Base-by-base conservation (phyloP, 1,140 invertebrate genomes). In the Drosophila athabasca region DNA sequence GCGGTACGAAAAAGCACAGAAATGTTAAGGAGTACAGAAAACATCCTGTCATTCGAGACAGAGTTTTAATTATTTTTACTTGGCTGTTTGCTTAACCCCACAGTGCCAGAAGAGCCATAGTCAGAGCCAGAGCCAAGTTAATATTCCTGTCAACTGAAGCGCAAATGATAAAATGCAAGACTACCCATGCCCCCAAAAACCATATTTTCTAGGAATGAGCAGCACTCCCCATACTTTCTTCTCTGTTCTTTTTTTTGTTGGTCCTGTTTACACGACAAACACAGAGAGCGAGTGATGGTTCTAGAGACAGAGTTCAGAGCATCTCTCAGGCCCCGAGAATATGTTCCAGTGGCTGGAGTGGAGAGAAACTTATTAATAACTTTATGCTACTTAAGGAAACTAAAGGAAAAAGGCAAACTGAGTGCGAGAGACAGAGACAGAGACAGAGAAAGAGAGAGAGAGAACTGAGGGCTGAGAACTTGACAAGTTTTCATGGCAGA, bases 51-150 rank as follows among this genome's bases (percentile, higher is more conserved):
- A 64, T 83, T 74, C 22, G 53, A 55, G 70, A 65, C 59, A 70
- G 64, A 79, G 66, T 87, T 88, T 87, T 87, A 87, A 87, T 87
- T 87, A 87, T 87, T 87, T 88, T 82, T 71, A 71, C 70, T 83
- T 68, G 58, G 66, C 60, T 78, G 77, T 87, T 81, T 74, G 82
- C 77, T 73, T 64, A 74, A 61, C 44, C 35, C 60, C 24, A 35
- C 41, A 48, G 31, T 44, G 59, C 44, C 24, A 26, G 24, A 31
- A 48, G 41, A 39, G 59, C 44, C 24, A 26, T 4, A 5, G 24
- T 3, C 24, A 24, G 24, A 24, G 24, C 26, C 54, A 31, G 60
- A 43, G 52, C 60, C 66, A 64, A 77, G 60, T 78, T 79, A 82
- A 87, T 87, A 87, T 82, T 78, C 62, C 83, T 88, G 78, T 85